phyloP scores from a whole-genome alignment of 2,888 invertebrate genomes.

The Tetragonula carbonaria region DNA sequence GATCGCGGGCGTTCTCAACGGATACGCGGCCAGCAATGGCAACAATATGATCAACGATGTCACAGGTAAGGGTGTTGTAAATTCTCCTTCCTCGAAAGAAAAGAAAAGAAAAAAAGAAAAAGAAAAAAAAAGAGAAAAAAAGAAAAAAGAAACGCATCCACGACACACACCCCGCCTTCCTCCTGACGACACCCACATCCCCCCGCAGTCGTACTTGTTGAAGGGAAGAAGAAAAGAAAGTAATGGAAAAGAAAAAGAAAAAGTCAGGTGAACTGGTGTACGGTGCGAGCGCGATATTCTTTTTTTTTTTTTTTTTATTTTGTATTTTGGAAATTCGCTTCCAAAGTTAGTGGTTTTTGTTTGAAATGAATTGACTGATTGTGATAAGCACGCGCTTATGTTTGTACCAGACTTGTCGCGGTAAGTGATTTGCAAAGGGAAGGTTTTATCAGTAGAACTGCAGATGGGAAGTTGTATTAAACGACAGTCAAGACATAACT shows the following conservation, averaged over 20 bases:
- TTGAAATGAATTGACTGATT: neutral
- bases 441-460: neutral
- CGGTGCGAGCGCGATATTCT: slow-evolving; percentile 49
- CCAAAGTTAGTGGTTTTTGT: neutral
- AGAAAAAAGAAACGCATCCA: slow-evolving; percentile 10
- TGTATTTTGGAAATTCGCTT: neutral
- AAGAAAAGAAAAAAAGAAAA: too few species aligned
- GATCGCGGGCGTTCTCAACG: slow-evolving; percentile 72
- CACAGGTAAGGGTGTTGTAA: slow-evolving; percentile 71
- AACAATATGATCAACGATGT: slow-evolving; percentile 74
- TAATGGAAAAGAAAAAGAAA: neutral
- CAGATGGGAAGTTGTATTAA: neutral
- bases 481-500: too few species aligned
- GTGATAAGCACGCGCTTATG: neutral
- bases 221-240: too few species aligned
- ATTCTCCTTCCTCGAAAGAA: slow-evolving; percentile 2
- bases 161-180: neutral
- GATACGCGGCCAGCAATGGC: slow-evolving; percentile 76
- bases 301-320: too few species aligned
- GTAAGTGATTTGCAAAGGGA: neutral
- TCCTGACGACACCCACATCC: slow-evolving; percentile 2
- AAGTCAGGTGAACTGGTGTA: slow-evolving; percentile 50
- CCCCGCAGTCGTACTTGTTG: neutral
- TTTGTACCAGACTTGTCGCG: too few species aligned
- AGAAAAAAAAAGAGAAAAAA: too few species aligned